phyloP scores from a whole-genome alignment of 2,888 invertebrate species.

The Nezara viridula region DNA sequence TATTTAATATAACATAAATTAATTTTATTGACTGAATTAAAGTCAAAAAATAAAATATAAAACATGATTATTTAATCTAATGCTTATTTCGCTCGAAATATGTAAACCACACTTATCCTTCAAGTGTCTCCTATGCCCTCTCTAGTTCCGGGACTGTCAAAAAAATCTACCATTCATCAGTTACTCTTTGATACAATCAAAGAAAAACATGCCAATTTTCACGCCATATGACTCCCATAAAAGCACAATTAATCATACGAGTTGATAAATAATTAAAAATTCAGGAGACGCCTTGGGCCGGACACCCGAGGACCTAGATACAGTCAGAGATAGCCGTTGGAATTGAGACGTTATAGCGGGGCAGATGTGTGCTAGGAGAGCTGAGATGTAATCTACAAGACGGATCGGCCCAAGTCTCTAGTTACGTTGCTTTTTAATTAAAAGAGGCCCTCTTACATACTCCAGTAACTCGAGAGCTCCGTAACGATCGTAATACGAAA shows the following conservation, averaged over 20 bases:
- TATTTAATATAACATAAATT: too few relatives aligned
- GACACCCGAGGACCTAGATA: background rate
- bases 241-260: background rate
- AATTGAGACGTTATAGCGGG: slow-evolving; percentile 23
- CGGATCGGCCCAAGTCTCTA: slow-evolving; percentile 14
- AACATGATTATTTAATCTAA: too few relatives aligned
- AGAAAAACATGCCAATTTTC: background rate
- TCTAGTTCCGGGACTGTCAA: too few relatives aligned
- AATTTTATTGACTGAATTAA: too few relatives aligned
- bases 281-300: background rate
- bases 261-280: slow-evolving; percentile 14
- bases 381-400: slow-evolving; percentile 32
- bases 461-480: slow-evolving; percentile 37
- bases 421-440: slow-evolving; percentile 42
- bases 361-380: slow-evolving; percentile 28
- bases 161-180: too few relatives aligned
- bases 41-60: too few relatives aligned
- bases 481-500: slow-evolving; percentile 47
- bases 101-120: too few relatives aligned
- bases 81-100: too few relatives aligned
- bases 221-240: background rate
- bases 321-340: background rate
- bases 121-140: too few relatives aligned
- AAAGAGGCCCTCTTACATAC: slow-evolving; percentile 49
- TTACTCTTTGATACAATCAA: background rate